These are phyloP conservation scores for Pocillopora verrucosa DNA, from an alignment of 64 coral and sea anemone genomes.

Conservation along the genomic window DNA sequence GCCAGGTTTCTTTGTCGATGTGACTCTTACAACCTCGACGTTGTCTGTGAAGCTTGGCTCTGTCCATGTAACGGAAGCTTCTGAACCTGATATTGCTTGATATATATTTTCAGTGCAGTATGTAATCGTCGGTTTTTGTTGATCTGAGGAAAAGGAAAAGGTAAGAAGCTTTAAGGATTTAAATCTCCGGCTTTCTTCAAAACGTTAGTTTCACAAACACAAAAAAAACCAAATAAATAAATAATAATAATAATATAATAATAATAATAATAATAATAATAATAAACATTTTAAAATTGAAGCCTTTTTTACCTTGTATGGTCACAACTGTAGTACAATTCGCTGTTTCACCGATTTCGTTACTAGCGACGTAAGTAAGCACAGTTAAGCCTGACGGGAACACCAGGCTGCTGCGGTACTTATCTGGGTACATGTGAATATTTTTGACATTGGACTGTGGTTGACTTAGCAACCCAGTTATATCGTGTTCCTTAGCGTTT, in stretches of 20 bases:
- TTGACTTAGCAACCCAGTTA: constrained; percentile 34
- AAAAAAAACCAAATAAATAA: too few species aligned
- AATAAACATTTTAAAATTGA: too few species aligned
- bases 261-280: too few species aligned
- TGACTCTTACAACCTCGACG: constrained; percentile 24
- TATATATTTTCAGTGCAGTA: constrained; percentile 44
- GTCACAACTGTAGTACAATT: constrained; percentile 59
- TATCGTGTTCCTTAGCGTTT: constrained; percentile 37
- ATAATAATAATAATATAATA: too few species aligned
- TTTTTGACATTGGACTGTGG: constrained; percentile 51
- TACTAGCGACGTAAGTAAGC: constrained; percentile 64
- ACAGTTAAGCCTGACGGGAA: constrained; percentile 65
- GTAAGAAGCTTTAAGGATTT: too few species aligned
- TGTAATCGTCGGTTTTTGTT: constrained; percentile 19
- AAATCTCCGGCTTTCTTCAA: background rate
- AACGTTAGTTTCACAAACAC: too few species aligned
- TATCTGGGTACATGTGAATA: constrained; percentile 58
- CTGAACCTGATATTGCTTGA: background rate
- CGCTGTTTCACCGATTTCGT: constrained; percentile 56
- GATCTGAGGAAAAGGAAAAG: background rate
- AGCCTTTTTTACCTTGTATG: constrained; percentile 53
- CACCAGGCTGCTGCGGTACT: constrained; percentile 54
- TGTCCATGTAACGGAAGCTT: constrained; percentile 13
- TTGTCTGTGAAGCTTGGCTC: constrained; percentile 53
- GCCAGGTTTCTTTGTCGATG: constrained; percentile 19